These are phyloP conservation scores for Coregonus clupeaformis DNA, from an alignment of 2,113 vertebrate species.

Conservation along the genomic window DNA sequence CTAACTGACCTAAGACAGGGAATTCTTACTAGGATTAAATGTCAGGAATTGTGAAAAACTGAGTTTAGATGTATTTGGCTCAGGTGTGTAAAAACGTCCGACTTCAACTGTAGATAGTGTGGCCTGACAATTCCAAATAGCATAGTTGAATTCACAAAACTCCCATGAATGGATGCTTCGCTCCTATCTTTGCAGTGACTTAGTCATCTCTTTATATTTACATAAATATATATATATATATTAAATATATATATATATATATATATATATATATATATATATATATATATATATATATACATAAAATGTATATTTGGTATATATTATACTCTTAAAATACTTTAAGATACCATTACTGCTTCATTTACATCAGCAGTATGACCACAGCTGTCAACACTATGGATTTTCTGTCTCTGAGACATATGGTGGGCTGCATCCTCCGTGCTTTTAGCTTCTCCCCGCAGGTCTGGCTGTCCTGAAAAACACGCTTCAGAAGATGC, in stretches of 20 bases:
- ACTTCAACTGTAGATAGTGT: too few species aligned
- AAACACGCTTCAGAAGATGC: constrained; percentile 62
- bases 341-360: background rate
- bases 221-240: too few species aligned
- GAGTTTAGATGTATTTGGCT: too few species aligned
- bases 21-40: too few species aligned
- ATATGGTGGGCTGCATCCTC: constrained; percentile 47
- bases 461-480: constrained; percentile 40
- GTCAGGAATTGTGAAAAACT: too few species aligned
- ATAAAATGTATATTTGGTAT: background rate
- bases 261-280: too few species aligned
- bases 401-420: constrained; percentile 33
- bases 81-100: too few species aligned
- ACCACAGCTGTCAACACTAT: constrained; percentile 37
- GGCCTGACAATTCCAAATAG: too few species aligned
- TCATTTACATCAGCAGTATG: constrained; percentile 37
- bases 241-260: too few species aligned
- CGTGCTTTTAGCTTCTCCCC: constrained; percentile 54
- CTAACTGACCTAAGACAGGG: too few species aligned
- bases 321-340: background rate
- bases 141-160: background rate
- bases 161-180: background rate
- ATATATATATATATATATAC: too few species aligned
- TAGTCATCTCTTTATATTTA: background rate
- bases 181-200: background rate